Base-by-base conservation (phyloP, 1,140 invertebrate species). In the Rhyzopertha dominica region DNA sequence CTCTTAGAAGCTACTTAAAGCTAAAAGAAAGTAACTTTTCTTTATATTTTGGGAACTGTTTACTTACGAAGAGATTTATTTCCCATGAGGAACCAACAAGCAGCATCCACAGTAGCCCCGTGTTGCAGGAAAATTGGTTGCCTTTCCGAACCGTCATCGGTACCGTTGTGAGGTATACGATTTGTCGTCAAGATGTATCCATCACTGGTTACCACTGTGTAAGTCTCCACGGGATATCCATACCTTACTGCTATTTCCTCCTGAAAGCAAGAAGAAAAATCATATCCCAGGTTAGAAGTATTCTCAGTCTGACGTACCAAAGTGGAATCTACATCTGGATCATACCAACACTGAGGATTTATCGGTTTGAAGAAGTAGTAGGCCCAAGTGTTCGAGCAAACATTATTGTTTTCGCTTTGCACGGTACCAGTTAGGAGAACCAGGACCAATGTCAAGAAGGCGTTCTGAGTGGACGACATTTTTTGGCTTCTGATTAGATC, bases 61-160 rank as follows among this genome's bases (percentile, higher is more conserved):
- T 32, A 44, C 41, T 26, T 51, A 63, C 61, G 53, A 7, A 54
- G 25, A 7, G 61, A 63, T 25, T 50, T 43, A 29, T 51, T 53
- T 13, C 72, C 69, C 59, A 75, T 74, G 13, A 77, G 57, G 32
- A 81, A 62, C 66, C 69, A 82, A 54, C 75, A 73, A 4, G 72
- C 70, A 9, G 73, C 72, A 37, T 71, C 74, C 25, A 67, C 69
- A 18, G 77, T 59, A 2, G 82, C 61, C 13, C 81, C 80, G 49
- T 83, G 80, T 54, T 84, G 80, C 0, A 86, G 62, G 10, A 78
- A 73, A 3, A 82, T 72, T 5, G 73, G 64, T 29, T 62, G 29
- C 35, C 35, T 44, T 18, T 31, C 47, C 13, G 16, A 24, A 10
- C 28, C 20, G 14, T 14, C 9, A n/a, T 18, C 19, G 10, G 20